Percentiles rank a stretch among this genome's conserved stretches.
Conservation (phyloP, 2,113 vertebrate genomes). For the Carassius auratus region DNA sequence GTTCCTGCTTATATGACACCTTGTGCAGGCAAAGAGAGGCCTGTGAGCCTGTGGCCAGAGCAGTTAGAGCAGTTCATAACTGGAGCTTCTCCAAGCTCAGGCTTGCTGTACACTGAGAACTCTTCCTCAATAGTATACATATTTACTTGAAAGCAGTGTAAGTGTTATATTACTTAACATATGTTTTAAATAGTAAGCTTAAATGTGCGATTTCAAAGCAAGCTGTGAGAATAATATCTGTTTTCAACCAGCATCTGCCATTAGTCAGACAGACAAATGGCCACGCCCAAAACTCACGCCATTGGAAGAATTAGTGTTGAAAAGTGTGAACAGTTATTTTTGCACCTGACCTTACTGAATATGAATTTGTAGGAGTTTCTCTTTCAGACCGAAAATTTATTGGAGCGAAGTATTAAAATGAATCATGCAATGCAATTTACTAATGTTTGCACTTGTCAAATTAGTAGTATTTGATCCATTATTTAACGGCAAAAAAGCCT, state of each 20-base stretch:
- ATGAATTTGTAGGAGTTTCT: too few relatives aligned
- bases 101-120: background rate
- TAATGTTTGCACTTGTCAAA: too few relatives aligned
- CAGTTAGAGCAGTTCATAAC: background rate
- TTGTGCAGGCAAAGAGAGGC: background rate
- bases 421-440: too few relatives aligned
- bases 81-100: background rate
- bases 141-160: background rate
- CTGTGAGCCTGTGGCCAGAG: background rate
- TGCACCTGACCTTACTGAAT: too few relatives aligned
- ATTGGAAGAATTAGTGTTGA: background rate
- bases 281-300: background rate
- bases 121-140: background rate
- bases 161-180: background rate
- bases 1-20: conserved; percentile 15
- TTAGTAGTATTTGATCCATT: too few relatives aligned
- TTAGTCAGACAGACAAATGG: background rate
- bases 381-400: too few relatives aligned
- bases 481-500: too few relatives aligned
- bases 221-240: background rate
- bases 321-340: too few relatives aligned
- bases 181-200: background rate
- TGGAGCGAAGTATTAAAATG: too few relatives aligned
- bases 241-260: background rate
- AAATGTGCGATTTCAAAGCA: background rate